A percentile compares a stretch with the other conserved stretches of the same genome.
These are phyloP conservation scores for Drosophila neutralis DNA, from an alignment of 2,888 invertebrate species.

Conservation along the genomic window DNA sequence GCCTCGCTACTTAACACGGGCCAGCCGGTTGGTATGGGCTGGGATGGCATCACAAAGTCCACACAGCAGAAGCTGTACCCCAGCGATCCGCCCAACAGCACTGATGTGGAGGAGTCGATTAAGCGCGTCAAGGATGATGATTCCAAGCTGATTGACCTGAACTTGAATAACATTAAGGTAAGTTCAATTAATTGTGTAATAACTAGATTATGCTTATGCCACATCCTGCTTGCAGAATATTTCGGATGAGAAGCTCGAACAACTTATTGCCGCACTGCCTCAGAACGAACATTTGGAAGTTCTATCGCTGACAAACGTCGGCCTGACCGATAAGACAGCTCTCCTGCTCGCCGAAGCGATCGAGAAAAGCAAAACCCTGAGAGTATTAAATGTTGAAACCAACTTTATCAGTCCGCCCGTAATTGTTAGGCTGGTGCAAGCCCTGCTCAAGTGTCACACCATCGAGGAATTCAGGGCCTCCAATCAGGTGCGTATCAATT, in stretches of 20 bases:
- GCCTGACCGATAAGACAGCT: conserved; percentile 95
- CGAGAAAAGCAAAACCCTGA: conserved; percentile 91
- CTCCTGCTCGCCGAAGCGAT: conserved; percentile 93
- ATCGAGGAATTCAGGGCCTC: conserved; percentile 98
- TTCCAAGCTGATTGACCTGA: conserved; percentile 94
- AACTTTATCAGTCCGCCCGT: conserved; percentile 97
- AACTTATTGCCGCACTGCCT: conserved; percentile 94
- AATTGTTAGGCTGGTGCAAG: conserved; percentile 93
- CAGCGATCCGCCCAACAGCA: conserved; percentile 97
- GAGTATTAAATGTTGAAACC: conserved; percentile 96
- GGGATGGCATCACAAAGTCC: conserved; percentile 98
- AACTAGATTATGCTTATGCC: neutral
- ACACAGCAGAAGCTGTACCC: conserved; percentile 95
- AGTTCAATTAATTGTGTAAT: conserved; percentile 9
- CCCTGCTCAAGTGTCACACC: conserved; percentile 93
- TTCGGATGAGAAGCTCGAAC: conserved; percentile 96
- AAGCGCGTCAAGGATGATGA: conserved; percentile 95
- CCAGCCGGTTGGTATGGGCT: conserved; percentile 94
- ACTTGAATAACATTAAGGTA: conserved; percentile 99
- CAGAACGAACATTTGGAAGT: conserved; percentile 96
- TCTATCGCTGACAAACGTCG: conserved; percentile 96
- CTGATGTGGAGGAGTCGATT: conserved; percentile 97
- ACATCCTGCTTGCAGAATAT: conserved; percentile 90
- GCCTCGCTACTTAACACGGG: conserved; percentile 97
- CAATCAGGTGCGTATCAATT: conserved; percentile 91